Conservation (phyloP, 2,797 vertebrate genomes). For the Gymnodraco acuticeps region DNA sequence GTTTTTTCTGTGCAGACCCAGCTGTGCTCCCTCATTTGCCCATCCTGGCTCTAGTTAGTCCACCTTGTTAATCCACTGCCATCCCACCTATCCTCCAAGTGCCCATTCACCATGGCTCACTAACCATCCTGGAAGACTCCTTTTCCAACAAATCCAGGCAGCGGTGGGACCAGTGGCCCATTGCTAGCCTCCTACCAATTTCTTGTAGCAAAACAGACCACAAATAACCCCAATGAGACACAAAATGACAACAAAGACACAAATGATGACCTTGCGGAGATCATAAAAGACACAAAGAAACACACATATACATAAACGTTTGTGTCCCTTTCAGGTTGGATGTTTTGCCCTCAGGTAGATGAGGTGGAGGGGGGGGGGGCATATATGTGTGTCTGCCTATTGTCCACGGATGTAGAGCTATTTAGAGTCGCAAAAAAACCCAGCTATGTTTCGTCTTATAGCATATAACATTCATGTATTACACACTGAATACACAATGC, state of each 20-base stretch:
- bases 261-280: too few relatives aligned
- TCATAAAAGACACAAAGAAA: too few relatives aligned
- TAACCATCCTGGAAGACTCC: constrained; percentile 22
- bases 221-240: too few relatives aligned
- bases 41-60: constrained; percentile 50
- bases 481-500: neutral
- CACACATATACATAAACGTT: too few relatives aligned
- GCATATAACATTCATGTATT: neutral
- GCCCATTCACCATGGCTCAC: constrained; percentile 23
- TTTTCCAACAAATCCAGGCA: constrained; percentile 19
- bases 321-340: too few relatives aligned
- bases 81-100: constrained; percentile 41
- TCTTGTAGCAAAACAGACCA: too few relatives aligned
- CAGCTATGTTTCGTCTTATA: neutral
- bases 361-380: too few relatives aligned
- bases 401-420: neutral
- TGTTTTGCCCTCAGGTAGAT: too few relatives aligned
- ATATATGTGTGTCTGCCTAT: neutral
- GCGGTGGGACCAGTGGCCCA: neutral
- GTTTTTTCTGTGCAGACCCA: constrained; percentile 26
- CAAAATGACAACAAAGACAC: too few relatives aligned
- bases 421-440: neutral
- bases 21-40: constrained; percentile 53
- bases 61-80: constrained; percentile 54
- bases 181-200: neutral